A percentile compares a stretch with the other conserved stretches of the same genome.
Conservation (phyloP, 2,888 invertebrate genomes). For the Trachelus tabidus region DNA sequence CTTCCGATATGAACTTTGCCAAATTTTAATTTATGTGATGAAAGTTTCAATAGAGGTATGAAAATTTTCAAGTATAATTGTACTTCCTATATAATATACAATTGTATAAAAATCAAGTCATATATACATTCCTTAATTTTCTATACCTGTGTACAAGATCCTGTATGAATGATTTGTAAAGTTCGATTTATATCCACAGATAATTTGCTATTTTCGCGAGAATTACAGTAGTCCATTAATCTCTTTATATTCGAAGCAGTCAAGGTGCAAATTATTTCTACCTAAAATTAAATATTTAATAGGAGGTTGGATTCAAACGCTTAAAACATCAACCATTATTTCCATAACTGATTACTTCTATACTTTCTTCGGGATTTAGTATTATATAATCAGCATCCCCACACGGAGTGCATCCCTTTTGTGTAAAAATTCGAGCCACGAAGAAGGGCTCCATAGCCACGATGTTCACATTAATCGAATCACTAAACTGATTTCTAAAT, state of each 20-base stretch:
- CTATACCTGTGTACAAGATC: conserved; percentile 10
- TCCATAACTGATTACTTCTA: neutral
- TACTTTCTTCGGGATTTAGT: neutral
- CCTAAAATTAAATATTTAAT: conserved; percentile 36
- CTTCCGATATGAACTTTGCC: conserved; percentile 41
- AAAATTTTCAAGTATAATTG: conserved; percentile 40
- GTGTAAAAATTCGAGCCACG: neutral
- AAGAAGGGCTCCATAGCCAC: neutral
- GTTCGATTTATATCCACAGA: neutral
- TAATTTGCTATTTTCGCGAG: neutral
- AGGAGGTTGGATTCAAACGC: conserved; percentile 36
- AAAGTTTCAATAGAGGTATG: conserved; percentile 41
- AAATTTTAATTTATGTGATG: conserved; percentile 42
- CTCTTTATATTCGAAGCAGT: conserved; percentile 23
- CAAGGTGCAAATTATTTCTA: conserved; percentile 31
- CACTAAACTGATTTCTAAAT: conserved; percentile 40
- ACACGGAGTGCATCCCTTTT: neutral
- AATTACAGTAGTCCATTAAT: neutral
- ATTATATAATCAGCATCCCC: neutral
- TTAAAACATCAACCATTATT: neutral
- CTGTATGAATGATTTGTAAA: conserved; percentile 8
- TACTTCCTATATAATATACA: conserved; percentile 39
- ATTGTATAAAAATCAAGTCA: conserved; percentile 3
- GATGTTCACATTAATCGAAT: conserved; percentile 25
- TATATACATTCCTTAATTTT: neutral